Conservation (phyloP, 2,113 vertebrate species). For the Cacatua alba region DNA sequence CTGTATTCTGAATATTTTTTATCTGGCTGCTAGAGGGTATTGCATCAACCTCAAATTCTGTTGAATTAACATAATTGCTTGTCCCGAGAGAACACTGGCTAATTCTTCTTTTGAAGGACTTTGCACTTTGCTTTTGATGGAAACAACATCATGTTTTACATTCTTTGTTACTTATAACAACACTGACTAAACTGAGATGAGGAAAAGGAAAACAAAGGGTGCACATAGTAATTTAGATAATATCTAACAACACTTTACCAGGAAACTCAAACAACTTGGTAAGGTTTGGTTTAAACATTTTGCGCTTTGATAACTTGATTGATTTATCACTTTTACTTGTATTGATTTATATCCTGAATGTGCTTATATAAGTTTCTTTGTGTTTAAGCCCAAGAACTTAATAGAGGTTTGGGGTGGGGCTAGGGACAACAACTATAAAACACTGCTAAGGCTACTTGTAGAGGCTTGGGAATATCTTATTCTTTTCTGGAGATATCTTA, state of each 20-base stretch:
- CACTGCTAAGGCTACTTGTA: background rate
- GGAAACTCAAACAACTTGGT: background rate
- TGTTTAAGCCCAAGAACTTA: background rate
- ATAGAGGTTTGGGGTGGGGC: rapidly evolving
- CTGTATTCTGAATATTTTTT: background rate
- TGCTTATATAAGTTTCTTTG: background rate
- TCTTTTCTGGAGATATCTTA: background rate
- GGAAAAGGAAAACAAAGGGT: background rate
- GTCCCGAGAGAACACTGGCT: background rate
- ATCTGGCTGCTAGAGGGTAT: background rate
- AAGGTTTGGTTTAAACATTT: background rate
- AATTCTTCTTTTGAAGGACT: background rate
- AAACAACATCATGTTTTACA: rapidly evolving
- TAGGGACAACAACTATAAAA: background rate
- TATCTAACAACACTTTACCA: background rate
- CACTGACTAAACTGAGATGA: background rate
- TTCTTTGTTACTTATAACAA: background rate
- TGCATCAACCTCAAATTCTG: background rate
- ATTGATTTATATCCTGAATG: background rate
- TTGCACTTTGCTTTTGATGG: background rate
- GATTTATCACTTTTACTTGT: background rate
- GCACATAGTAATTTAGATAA: background rate
- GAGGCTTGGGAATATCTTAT: background rate
- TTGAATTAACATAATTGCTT: background rate
- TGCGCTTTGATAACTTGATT: background rate